A percentile compares a stretch with the other conserved stretches of the same genome.
Conservation (phyloP, 2,113 vertebrate species). For the Bos javanicus region DNA sequence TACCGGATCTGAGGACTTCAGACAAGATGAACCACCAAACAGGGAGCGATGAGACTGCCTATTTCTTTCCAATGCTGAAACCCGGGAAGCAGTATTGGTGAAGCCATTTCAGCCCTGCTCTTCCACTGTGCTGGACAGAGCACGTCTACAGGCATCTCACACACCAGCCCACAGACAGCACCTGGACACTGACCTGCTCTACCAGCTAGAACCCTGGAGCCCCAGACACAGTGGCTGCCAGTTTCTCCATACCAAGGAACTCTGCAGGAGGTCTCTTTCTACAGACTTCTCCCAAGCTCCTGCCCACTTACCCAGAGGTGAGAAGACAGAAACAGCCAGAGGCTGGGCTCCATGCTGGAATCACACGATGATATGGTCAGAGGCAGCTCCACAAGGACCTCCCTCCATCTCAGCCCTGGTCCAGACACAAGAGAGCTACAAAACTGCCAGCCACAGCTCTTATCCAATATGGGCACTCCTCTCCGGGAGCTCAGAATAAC, state of each 20-base stretch:
- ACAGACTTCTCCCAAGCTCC: not conserved
- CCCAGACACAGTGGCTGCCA: not conserved
- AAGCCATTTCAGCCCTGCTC: not conserved
- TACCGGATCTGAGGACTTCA: not conserved
- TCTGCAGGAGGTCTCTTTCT: not conserved
- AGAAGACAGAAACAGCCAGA: not conserved
- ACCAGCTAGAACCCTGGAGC: not conserved
- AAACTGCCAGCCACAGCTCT: not conserved
- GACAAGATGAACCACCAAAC: not conserved
- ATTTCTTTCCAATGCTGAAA: not conserved
- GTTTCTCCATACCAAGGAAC: not conserved
- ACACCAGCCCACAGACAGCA: not conserved
- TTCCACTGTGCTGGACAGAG: fast-evolving
- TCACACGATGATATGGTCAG: not conserved
- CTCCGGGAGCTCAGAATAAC: not conserved
- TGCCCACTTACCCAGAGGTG: not conserved
- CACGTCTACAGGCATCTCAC: fast-evolving
- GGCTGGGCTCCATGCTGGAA: not conserved
- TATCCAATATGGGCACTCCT: not conserved
- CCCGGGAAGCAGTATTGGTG: not conserved
- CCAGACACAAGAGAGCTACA: not conserved
- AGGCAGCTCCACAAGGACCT: not conserved
- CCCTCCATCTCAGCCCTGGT: not conserved
- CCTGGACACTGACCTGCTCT: fast-evolving
- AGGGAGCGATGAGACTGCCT: not conserved